Conservation (phyloP, 2,888 invertebrate species). For the Apamea monoglypha region DNA sequence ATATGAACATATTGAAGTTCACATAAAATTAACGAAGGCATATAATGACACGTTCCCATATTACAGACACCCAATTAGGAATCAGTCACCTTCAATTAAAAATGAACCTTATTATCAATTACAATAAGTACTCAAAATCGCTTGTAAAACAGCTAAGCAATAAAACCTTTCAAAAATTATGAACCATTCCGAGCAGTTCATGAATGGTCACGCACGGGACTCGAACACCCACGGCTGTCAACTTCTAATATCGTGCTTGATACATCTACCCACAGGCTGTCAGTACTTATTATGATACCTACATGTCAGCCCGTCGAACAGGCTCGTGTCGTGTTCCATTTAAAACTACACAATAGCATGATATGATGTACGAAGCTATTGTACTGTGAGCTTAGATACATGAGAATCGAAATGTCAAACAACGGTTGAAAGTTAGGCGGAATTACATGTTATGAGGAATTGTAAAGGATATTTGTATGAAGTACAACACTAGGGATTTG, state of each 20-base stretch:
- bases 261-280: conserved; percentile 61
- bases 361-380: conserved; percentile 29
- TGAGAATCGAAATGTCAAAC: conserved; percentile 45
- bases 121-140: conserved; percentile 25
- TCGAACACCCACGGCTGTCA: conserved; percentile 62
- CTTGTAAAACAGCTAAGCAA: not conserved
- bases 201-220: conserved; percentile 55
- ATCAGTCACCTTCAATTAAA: conserved; percentile 8
- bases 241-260: conserved; percentile 54
- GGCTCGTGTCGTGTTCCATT: conserved; percentile 62
- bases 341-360: conserved; percentile 64
- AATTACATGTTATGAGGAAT: not conserved
- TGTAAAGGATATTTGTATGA: not conserved
- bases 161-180: conserved; percentile 37
- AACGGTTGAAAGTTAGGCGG: conserved; percentile 13
- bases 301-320: conserved; percentile 57
- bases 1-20: not conserved
- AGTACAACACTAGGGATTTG: not conserved
- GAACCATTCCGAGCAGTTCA: conserved; percentile 10
- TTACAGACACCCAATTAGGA: conserved; percentile 27
- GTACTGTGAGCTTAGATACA: conserved; percentile 30
- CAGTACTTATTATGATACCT: conserved; percentile 65
- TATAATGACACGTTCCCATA: not conserved
- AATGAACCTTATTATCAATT: conserved; percentile 23
- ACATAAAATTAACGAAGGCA: not conserved